A percentile compares a stretch with the other conserved stretches of the same genome.
phyloP scores from a whole-genome alignment of 2,797 vertebrate genomes.

The Aldrovandia affinis region DNA sequence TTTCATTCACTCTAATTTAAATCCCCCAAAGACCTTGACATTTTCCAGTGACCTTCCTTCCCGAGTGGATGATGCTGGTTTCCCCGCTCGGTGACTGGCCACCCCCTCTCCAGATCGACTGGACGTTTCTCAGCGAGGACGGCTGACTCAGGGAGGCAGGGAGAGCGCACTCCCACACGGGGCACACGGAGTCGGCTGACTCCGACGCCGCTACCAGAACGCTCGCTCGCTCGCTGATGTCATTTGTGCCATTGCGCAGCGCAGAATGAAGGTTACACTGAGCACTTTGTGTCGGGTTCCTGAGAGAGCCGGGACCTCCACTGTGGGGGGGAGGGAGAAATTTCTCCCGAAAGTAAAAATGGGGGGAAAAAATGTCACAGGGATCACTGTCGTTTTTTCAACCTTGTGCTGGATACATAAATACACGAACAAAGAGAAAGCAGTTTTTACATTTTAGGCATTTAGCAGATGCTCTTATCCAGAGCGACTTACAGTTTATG shows the following conservation, averaged over 20 bases:
- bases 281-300: slow-evolving; percentile 2
- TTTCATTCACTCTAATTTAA: slow-evolving; percentile 46
- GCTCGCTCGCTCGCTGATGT: not conserved
- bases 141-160: not conserved
- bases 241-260: not conserved
- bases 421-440: not conserved
- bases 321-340: not conserved
- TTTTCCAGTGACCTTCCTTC: slow-evolving; percentile 57
- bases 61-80: slow-evolving; percentile 37
- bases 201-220: not conserved
- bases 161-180: not conserved
- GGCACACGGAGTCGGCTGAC: not conserved
- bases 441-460: not conserved
- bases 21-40: slow-evolving; percentile 44
- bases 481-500: too few relatives aligned
- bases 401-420: not conserved
- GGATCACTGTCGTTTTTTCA: not conserved
- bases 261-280: not conserved
- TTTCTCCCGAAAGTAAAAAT: not conserved
- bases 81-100: slow-evolving; percentile 25
- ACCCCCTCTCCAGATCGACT: not conserved
- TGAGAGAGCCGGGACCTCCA: not conserved
- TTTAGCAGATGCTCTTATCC: too few relatives aligned
- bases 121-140: not conserved
- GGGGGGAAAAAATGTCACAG: not conserved